Base-by-base conservation (phyloP, 2,113 vertebrate species). In the Pterocles burchelli region DNA sequence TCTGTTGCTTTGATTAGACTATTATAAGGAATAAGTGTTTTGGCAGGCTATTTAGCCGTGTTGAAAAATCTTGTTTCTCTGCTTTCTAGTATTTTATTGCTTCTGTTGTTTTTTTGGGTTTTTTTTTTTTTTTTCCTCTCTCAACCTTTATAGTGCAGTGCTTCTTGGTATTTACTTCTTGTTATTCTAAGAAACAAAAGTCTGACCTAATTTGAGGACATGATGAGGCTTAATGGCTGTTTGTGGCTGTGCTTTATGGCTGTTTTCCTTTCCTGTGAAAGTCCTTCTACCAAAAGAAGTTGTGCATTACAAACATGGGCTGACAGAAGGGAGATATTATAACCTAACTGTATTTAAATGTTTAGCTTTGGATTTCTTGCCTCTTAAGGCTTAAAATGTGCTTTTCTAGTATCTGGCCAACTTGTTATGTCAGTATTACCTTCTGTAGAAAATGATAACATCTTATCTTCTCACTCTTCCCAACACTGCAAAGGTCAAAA, bases 1-100 rank as follows among this genome's bases (percentile, higher is more conserved):
- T 97, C 97, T 97, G 95, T 97, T 97, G 96, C 96, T 97, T 97
- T 98, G 96, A 94, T 96, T 97, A 97, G 91, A 96, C 76, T 90
- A 92, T 95, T 97, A 93, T 14, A 79, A 93, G 68, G 93, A 88
- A 88, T 97, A 94, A 96, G 90, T 96, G 90, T 97, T 97, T 97
- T 95, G 95, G 96, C 96, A 97, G 85, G 88, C 83, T 95, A 33
- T 96, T 94, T 96, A 95, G 63, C 87, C 86, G 72, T 96, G 94
- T 96, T 97, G 96, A 96, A 92, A 92, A 98, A 82, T 96, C 91
- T 45, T 82, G 67, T 86, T 96, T 93, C 86, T 97, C 95, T 97
- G 96, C 93, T 97, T 96, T 97, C 96, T 85, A 96, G 93, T 96
- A 72, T 94, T 97, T 63, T 97, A 76, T 94, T 97, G 66, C 85